These are phyloP conservation scores for Noctua comes DNA, from an alignment of 2,888 invertebrate genomes.

Conservation along the genomic window DNA sequence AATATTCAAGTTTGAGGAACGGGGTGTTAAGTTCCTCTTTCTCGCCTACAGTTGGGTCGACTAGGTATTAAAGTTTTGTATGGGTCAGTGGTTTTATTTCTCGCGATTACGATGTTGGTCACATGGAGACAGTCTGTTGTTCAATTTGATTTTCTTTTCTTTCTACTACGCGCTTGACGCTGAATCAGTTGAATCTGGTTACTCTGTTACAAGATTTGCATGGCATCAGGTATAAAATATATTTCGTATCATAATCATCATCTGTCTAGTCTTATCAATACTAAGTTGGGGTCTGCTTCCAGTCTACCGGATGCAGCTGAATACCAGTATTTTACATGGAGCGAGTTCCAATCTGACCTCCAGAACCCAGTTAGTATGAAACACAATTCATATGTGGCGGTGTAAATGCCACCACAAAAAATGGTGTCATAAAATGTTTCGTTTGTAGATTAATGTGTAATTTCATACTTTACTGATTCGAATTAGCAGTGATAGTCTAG, in stretches of 20 bases:
- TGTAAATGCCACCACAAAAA: neutral
- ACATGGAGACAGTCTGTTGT: neutral
- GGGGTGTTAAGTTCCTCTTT: neutral
- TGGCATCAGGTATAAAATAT: neutral
- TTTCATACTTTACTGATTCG: neutral
- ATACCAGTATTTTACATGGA: neutral
- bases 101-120: neutral
- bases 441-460: neutral
- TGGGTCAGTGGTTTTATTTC: neutral
- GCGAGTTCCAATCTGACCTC: neutral
- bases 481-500: too few relatives aligned
- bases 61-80: neutral
- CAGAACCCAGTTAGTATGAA: neutral
- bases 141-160: neutral
- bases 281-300: neutral
- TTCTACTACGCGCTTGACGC: neutral
- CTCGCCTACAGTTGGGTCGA: neutral
- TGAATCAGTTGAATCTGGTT: neutral
- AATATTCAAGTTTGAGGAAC: neutral
- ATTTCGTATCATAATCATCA: neutral
- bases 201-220: neutral
- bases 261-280: neutral
- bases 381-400: neutral
- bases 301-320: neutral
- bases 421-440: slow-evolving; percentile 23